Conservation (phyloP, 2,797 vertebrate species). For the Phataginus tetradactyla region DNA sequence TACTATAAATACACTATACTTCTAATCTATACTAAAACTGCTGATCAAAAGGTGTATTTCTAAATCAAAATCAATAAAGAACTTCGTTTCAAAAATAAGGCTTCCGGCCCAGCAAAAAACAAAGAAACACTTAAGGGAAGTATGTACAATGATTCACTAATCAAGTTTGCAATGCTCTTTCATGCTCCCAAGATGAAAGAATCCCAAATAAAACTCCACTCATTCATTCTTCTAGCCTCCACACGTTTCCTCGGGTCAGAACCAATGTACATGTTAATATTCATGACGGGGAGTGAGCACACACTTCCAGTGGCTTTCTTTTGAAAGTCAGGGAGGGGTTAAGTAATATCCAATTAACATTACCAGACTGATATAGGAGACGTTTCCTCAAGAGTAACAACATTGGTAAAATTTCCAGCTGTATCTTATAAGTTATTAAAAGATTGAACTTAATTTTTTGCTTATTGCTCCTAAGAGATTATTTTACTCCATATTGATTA, state of each 20-base stretch:
- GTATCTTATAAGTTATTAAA: neutral
- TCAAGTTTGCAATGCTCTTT: conserved; percentile 74
- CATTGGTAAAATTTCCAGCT: neutral
- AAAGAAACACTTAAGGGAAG: conserved; percentile 81
- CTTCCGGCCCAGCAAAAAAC: conserved; percentile 77
- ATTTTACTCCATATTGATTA: neutral
- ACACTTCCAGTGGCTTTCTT: conserved; percentile 21
- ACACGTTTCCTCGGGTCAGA: conserved; percentile 34
- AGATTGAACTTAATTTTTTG: neutral
- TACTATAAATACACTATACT: conserved; percentile 70
- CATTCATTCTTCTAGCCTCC: neutral
- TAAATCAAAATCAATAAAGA: conserved; percentile 81
- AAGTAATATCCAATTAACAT: neutral
- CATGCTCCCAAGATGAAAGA: conserved; percentile 74
- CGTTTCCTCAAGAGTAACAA: neutral
- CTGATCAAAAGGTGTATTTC: conserved; percentile 82
- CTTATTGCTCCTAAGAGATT: neutral
- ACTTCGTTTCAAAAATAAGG: conserved; percentile 73
- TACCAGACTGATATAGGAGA: neutral
- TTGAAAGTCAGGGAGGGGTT: neutral
- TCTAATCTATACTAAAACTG: conserved; percentile 64
- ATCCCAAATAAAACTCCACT: conserved; percentile 64
- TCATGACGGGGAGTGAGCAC: neutral
- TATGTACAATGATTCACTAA: conserved; percentile 71
- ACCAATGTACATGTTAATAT: neutral